These are phyloP conservation scores for Psix sp. DNA, from an alignment of 1,140 invertebrate species.

Conservation along the genomic window DNA sequence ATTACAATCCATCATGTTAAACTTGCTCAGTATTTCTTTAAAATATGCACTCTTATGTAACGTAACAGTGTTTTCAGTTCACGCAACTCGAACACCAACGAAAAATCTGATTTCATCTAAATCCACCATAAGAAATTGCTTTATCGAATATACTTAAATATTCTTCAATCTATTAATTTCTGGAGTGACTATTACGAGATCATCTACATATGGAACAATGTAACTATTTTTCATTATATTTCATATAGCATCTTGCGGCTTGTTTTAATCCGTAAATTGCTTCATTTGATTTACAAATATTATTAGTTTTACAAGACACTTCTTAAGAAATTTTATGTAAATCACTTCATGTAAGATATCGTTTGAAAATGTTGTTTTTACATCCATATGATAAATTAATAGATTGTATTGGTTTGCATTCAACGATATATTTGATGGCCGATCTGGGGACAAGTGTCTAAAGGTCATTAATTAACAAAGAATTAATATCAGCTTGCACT, in stretches of 20 bases:
- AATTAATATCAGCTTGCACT: slow-evolving; percentile 13
- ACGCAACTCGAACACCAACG: too few relatives aligned
- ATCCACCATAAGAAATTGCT: slow-evolving; percentile 7
- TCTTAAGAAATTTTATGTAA: slow-evolving; percentile 13
- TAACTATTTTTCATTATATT: too few relatives aligned
- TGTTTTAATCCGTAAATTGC: slow-evolving; percentile 65
- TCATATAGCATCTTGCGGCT: slow-evolving; percentile 21
- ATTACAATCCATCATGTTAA: too few relatives aligned
- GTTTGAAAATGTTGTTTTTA: too few relatives aligned
- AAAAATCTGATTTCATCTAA: slow-evolving; percentile 5
- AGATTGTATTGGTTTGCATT: slow-evolving; percentile 5
- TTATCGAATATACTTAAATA: slow-evolving; percentile 33
- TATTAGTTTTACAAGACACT: slow-evolving; percentile 3
- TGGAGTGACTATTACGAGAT: slow-evolving; percentile 26
- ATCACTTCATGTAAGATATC: slow-evolving; percentile 11
- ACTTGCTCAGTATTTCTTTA: too few relatives aligned
- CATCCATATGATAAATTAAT: not conserved
- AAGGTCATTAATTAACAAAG: not conserved
- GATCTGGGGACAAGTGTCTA: too few relatives aligned
- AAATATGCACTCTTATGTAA: too few relatives aligned
- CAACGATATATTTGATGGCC: slow-evolving; percentile 5
- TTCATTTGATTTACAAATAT: slow-evolving; percentile 54
- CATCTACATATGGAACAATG: slow-evolving; percentile 1
- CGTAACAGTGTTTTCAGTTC: too few relatives aligned
- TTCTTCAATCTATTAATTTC: slow-evolving; percentile 22